Percentiles rank a stretch among this genome's conserved stretches.
Conservation (phyloP, 2,888 invertebrate species). For the Ormyrus labotus region DNA sequence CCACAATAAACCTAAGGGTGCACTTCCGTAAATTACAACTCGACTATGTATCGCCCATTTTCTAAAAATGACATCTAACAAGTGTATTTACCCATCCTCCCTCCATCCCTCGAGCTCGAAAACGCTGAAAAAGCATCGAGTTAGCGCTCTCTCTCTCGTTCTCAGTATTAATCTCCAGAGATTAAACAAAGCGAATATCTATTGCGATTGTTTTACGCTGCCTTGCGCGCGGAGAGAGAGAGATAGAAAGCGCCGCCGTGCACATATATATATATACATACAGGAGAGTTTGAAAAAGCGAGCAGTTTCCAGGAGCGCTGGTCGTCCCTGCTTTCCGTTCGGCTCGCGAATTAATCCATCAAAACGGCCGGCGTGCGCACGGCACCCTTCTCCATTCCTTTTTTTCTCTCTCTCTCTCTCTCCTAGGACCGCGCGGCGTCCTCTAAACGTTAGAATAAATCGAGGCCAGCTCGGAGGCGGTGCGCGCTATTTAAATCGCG, state of each 20-base stretch:
- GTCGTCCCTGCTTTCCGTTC: slow-evolving; percentile 68
- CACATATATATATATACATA: too few species aligned
- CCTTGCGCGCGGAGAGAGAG: background rate
- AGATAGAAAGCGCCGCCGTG: too few species aligned
- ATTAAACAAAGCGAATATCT: slow-evolving; percentile 17
- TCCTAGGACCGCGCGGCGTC: slow-evolving; percentile 43
- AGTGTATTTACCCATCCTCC: too few species aligned
- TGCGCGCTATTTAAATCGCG: slow-evolving; percentile 8
- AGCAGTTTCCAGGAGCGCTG: slow-evolving; percentile 60
- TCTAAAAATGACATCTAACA: too few species aligned
- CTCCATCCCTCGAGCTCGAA: too few species aligned
- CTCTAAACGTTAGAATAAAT: slow-evolving; percentile 58
- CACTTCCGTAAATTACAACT: too few species aligned
- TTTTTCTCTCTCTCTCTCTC: slow-evolving; percentile 58
- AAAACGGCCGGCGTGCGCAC: slow-evolving; percentile 62
- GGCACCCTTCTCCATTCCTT: slow-evolving; percentile 54
- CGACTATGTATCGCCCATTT: too few species aligned
- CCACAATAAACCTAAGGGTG: too few species aligned
- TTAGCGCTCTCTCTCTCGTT: slow-evolving; percentile 29
- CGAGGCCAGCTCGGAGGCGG: background rate
- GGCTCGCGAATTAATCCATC: slow-evolving; percentile 72
- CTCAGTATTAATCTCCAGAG: background rate
- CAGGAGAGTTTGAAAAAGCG: slow-evolving; percentile 60
- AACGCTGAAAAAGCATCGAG: too few species aligned
- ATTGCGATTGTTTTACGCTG: slow-evolving; percentile 22